Conservation (phyloP, 2,888 invertebrate genomes). For the Melieria omissa region DNA sequence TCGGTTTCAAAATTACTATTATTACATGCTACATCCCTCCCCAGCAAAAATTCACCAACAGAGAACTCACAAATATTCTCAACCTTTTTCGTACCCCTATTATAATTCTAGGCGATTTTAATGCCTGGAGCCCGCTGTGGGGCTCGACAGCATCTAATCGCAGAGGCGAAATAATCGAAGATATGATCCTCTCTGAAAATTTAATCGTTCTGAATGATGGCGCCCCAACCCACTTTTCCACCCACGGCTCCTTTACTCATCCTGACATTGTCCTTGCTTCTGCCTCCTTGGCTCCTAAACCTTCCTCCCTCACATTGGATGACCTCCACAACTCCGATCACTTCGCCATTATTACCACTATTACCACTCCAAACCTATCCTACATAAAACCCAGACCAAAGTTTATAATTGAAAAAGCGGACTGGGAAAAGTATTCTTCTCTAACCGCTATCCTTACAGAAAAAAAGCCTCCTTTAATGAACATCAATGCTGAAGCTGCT, state of each 20-base stretch:
- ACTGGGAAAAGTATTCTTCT: neutral
- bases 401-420: neutral
- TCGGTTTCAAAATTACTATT: slow-evolving; percentile 20
- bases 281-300: slow-evolving; percentile 15
- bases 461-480: neutral
- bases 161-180: slow-evolving; percentile 33
- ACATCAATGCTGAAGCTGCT: slow-evolving; percentile 7
- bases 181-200: slow-evolving; percentile 20
- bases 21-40: slow-evolving; percentile 33
- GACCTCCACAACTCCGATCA: neutral
- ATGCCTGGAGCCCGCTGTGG: slow-evolving; percentile 33
- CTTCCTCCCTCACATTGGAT: neutral
- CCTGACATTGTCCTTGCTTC: slow-evolving; percentile 25
- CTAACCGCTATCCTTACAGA: neutral
- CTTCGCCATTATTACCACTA: neutral
- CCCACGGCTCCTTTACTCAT: slow-evolving; percentile 25
- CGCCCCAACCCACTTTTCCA: slow-evolving; percentile 31
- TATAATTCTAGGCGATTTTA: slow-evolving; percentile 32
- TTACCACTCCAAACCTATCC: neutral
- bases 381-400: neutral
- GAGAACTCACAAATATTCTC: too few species aligned
- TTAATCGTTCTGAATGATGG: slow-evolving; percentile 34
- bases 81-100: too few species aligned
- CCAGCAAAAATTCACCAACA: slow-evolving; percentile 22
- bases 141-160: slow-evolving; percentile 26